phyloP scores from a whole-genome alignment of 2,113 vertebrate species.

The Alectura lathami region DNA sequence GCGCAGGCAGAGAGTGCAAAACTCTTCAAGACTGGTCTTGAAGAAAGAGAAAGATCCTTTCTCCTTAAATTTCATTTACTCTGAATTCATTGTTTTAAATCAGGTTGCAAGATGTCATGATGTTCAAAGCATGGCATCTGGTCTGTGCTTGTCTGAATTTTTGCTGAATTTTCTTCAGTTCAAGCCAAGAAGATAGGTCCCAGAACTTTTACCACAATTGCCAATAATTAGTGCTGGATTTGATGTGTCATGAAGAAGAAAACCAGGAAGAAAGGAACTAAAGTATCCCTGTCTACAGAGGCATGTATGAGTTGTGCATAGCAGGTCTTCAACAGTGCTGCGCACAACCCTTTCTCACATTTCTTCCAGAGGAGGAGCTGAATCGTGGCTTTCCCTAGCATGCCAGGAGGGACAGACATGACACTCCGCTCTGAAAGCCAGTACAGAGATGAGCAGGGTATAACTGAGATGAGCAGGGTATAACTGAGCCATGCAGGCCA shows the following conservation, averaged over 20 bases:
- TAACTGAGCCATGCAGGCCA: neutral
- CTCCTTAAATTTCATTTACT: neutral
- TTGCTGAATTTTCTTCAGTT: neutral
- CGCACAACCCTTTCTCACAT: neutral
- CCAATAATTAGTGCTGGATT: neutral
- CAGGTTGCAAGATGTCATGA: neutral
- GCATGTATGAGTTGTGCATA: neutral
- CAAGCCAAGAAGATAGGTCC: neutral
- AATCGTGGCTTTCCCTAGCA: neutral
- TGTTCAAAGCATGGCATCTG: neutral
- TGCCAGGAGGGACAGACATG: neutral
- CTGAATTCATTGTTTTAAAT: neutral
- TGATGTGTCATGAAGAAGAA: neutral
- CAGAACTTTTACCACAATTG: neutral
- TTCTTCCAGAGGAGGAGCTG: neutral
- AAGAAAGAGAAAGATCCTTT: neutral
- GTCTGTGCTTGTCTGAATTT: constrained; percentile 32
- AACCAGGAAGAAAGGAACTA: neutral
- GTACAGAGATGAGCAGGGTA: rapidly evolving
- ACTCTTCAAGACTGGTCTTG: neutral
- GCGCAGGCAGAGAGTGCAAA: neutral
- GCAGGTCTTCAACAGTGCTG: neutral
- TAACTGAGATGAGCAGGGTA: neutral
- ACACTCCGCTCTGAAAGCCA: neutral
- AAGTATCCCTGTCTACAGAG: neutral